Conservation (phyloP, 2,113 vertebrate species). For the Urocolius indicus region DNA sequence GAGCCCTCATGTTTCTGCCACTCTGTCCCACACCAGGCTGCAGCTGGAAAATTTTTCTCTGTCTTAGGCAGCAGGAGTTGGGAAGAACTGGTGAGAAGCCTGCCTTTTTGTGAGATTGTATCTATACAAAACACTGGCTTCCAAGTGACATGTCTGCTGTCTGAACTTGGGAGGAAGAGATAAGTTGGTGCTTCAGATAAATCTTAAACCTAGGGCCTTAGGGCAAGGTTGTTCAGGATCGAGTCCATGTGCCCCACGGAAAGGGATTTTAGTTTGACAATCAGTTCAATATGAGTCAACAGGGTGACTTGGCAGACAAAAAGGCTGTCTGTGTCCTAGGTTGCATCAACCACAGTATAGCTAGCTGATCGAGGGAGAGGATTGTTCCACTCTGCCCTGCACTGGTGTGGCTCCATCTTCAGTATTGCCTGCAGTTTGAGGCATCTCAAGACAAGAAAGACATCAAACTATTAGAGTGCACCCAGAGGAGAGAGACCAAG, state of each 20-base stretch:
- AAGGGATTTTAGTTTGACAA: background rate
- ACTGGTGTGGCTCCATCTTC: no score
- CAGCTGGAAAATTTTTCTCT: background rate
- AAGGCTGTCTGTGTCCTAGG: background rate
- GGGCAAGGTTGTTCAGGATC: background rate
- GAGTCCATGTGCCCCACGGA: background rate
- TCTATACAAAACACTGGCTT: background rate
- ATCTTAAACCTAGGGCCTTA: background rate
- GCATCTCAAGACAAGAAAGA: background rate
- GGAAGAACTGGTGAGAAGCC: background rate
- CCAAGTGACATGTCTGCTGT: background rate
- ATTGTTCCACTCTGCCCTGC: background rate
- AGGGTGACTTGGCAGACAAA: background rate
- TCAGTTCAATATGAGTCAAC: background rate
- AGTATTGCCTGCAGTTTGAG: background rate
- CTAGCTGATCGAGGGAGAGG: background rate
- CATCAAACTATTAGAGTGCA: background rate
- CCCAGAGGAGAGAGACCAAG: background rate
- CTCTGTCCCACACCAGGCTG: background rate
- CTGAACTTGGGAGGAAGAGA: background rate
- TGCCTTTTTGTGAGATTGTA: background rate
- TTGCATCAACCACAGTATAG: background rate
- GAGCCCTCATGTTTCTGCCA: background rate
- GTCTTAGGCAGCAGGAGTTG: background rate
- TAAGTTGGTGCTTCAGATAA: background rate